Conservation (phyloP, 2,113 vertebrate genomes). For the Silurus glanis region DNA sequence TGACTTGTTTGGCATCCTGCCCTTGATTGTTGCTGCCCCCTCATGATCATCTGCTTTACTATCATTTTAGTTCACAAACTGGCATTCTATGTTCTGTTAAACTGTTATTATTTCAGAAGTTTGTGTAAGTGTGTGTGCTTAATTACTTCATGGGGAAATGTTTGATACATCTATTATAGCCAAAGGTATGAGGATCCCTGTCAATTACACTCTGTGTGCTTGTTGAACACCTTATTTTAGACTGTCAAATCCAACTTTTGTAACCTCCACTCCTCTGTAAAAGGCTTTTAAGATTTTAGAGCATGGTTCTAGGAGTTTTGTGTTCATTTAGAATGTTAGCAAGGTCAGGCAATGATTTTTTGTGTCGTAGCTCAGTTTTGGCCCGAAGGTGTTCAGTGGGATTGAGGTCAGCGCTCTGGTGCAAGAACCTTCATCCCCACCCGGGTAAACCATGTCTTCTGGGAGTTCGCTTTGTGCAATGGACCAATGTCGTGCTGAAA, state of each 20-base stretch:
- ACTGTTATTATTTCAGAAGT: neutral
- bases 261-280: neutral
- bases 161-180: neutral
- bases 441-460: too few relatives aligned
- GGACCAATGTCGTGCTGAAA: neutral
- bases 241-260: neutral
- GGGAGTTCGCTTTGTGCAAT: neutral
- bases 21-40: conserved; percentile 13
- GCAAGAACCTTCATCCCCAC: neutral
- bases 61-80: neutral
- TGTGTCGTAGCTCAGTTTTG: too few relatives aligned
- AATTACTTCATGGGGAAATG: neutral
- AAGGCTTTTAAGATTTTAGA: neutral
- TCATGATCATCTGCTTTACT: neutral
- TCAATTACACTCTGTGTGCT: neutral
- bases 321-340: neutral
- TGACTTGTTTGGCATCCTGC: conserved; percentile 50
- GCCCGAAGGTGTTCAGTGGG: neutral
- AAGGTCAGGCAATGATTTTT: neutral
- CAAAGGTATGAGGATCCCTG: neutral
- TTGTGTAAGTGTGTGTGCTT: neutral
- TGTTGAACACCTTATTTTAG: neutral
- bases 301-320: too few relatives aligned
- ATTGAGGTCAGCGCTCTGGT: neutral
- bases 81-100: neutral